Evolutionary conservation across 2,797 vertebrate species (phyloP).

Genomic region (Lutjanus campechanus): DNA sequence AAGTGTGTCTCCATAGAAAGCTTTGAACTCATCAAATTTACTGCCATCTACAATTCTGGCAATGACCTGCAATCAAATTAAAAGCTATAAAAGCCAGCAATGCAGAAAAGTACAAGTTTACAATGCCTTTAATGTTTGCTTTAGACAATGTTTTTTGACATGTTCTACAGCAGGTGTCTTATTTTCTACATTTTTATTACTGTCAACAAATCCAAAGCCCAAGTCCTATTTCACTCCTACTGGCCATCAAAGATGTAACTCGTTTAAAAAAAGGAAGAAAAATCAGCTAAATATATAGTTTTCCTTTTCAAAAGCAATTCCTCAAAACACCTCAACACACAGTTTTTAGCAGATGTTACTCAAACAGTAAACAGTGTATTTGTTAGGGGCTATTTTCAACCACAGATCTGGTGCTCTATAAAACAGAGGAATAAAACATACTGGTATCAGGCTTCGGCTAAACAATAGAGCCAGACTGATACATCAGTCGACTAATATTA

Average conservation of each 20-base stretch:
- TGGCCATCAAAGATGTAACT: background rate
- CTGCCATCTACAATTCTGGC: slow-evolving; percentile 98
- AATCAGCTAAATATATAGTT: too few species aligned
- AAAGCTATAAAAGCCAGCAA: slow-evolving; percentile 10
- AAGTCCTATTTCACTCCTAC: background rate
- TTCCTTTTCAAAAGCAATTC: too few species aligned
- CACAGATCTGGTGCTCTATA: background rate
- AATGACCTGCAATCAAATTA: slow-evolving; percentile 89
- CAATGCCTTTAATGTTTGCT: too few species aligned
- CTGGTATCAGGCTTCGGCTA: background rate
- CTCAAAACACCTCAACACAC: too few species aligned
- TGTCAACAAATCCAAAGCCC: background rate
- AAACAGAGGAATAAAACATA: background rate
- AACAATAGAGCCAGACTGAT: too few species aligned
- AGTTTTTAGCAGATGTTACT: background rate
- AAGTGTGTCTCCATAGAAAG: slow-evolving; percentile 97
- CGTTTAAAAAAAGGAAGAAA: too few species aligned
- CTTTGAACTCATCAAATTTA: slow-evolving; percentile 98
- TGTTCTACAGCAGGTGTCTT: too few species aligned
- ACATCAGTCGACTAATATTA: too few species aligned
- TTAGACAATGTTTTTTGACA: too few species aligned
- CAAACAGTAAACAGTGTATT: background rate
- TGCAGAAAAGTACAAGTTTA: background rate
- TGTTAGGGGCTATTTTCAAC: too few species aligned
- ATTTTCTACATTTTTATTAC: background rate